These are phyloP conservation scores for Spheniscus humboldti DNA, from an alignment of 2,797 vertebrate genomes.

Conservation along the genomic window DNA sequence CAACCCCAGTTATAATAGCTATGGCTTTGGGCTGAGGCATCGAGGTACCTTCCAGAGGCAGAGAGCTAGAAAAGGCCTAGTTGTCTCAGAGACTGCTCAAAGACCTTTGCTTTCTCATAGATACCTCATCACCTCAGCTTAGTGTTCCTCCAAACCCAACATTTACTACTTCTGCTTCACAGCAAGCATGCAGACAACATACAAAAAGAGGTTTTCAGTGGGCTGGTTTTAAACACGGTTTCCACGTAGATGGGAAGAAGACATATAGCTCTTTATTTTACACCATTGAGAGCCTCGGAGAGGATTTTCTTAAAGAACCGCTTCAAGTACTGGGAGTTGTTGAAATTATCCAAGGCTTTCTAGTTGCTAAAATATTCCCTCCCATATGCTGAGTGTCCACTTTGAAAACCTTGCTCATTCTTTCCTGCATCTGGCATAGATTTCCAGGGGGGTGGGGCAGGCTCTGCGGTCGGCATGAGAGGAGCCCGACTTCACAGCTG, in stretches of 20 bases:
- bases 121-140: neutral
- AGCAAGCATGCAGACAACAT: neutral
- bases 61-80: neutral
- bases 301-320: neutral
- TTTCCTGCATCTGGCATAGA: conserved; percentile 72
- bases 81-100: neutral
- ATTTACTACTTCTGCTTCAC: neutral
- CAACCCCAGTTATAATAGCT: neutral
- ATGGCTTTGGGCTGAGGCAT: neutral
- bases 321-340: neutral
- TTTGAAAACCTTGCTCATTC: conserved; percentile 61
- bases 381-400: conserved; percentile 44
- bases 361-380: neutral
- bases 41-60: neutral
- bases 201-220: neutral
- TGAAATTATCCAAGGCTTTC: conserved; percentile 14
- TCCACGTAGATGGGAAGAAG: neutral
- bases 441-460: conserved; percentile 52
- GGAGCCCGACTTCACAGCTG: conserved; percentile 54
- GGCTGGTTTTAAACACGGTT: neutral
- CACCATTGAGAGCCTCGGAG: neutral
- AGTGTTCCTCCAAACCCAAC: neutral
- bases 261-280: neutral
- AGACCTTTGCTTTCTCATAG: neutral
- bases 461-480: conserved; percentile 54